Evolutionary conservation across 35 echinoderm and acorn worm genomes (phyloP).

Genomic region (Holothuria glaberrima): DNA sequence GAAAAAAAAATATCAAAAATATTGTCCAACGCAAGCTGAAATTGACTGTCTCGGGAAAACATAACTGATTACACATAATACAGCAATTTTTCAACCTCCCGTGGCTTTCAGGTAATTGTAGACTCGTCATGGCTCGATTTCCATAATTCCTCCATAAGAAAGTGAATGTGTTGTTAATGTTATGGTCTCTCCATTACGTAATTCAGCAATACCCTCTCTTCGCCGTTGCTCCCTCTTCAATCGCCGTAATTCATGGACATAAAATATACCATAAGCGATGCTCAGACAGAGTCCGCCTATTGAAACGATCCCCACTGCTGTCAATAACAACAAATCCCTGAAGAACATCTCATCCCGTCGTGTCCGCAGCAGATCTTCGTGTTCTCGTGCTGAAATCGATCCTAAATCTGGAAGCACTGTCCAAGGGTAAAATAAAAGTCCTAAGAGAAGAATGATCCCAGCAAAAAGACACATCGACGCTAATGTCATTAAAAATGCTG

Average conservation of each 20-base stretch:
- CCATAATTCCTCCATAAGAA: conserved; percentile 23
- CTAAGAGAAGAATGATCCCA: conserved; percentile 11
- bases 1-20: too few species aligned
- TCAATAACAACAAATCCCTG: conserved; percentile 4
- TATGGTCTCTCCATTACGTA: neutral
- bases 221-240: conserved; percentile 18
- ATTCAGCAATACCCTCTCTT: neutral
- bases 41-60: too few species aligned
- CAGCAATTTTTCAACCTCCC: too few species aligned
- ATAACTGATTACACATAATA: too few species aligned
- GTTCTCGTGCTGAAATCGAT: neutral
- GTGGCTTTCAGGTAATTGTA: too few species aligned
- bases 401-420: neutral
- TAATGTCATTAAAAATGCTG: neutral
- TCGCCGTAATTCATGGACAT: conserved; percentile 11
- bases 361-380: neutral
- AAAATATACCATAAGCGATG: conserved; percentile 22
- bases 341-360: neutral
- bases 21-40: too few species aligned
- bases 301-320: conserved; percentile 1
- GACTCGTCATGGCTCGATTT: conserved; percentile 21
- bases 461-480: conserved; percentile 9
- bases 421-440: conserved; percentile 17
- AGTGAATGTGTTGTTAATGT: conserved; percentile 26
- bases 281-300: conserved; percentile 8